Percentiles rank a stretch among this genome's conserved stretches.
Conservation (phyloP, 2,888 invertebrate genomes). For the Synanthedon tipuliformis region DNA sequence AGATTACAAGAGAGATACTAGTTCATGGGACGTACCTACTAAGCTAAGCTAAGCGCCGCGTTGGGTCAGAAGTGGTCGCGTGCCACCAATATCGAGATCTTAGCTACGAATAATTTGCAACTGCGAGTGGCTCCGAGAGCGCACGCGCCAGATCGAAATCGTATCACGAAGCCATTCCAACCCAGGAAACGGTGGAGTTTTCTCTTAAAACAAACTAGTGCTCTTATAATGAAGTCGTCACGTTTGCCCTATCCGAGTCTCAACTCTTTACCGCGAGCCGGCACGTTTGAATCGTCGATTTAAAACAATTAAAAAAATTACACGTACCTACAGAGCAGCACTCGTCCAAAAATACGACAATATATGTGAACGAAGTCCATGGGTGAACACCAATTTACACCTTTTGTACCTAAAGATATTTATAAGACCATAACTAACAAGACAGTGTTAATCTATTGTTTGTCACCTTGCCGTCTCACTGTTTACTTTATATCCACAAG, state of each 20-base stretch:
- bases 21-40: conserved; percentile 1
- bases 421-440: background rate
- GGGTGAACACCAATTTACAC: no score
- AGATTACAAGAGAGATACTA: conserved; percentile 23
- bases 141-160: conserved; percentile 48
- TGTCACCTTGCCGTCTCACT: background rate
- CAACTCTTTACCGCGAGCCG: conserved; percentile 6
- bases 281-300: conserved; percentile 13
- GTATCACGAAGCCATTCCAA: conserved; percentile 34
- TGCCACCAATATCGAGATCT: conserved; percentile 31
- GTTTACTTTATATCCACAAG: background rate
- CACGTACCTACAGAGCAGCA: background rate
- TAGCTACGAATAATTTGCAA: conserved; percentile 38
- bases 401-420: background rate
- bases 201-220: conserved; percentile 29
- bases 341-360: no score
- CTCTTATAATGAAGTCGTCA: conserved; percentile 35
- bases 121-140: conserved; percentile 24
- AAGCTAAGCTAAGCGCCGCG: conserved; percentile 5
- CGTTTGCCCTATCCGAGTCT: conserved; percentile 16
- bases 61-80: conserved; percentile 34
- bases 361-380: no score
- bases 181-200: conserved; percentile 35
- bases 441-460: background rate
- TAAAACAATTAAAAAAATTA: conserved; percentile 1